These are phyloP conservation scores for Heliothis virescens DNA, from an alignment of 1,140 invertebrate genomes.

Conservation along the genomic window DNA sequence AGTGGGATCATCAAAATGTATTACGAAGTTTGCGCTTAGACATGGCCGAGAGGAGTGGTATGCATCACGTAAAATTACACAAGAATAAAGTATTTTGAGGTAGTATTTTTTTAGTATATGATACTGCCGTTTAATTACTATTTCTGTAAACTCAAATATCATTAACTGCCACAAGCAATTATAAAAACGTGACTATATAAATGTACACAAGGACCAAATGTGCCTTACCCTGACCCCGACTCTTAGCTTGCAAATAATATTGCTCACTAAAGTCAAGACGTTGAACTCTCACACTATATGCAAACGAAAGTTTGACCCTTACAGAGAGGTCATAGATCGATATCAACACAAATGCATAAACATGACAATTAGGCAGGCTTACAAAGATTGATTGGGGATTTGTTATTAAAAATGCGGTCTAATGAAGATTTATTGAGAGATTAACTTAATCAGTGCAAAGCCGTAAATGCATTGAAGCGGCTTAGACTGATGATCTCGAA, in stretches of 20 bases:
- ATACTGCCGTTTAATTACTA: too few relatives aligned
- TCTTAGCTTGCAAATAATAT: neutral
- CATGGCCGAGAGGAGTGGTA: neutral
- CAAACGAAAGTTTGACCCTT: conserved; percentile 7
- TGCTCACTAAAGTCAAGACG: conserved; percentile 1
- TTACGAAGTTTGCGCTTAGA: neutral
- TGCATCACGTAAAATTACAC: neutral
- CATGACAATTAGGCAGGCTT: conserved; percentile 19
- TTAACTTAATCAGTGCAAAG: neutral
- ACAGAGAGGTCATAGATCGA: conserved; percentile 1
- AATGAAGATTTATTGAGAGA: conserved; percentile 19
- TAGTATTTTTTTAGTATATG: too few relatives aligned
- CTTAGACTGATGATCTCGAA: neutral
- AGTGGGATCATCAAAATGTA: neutral
- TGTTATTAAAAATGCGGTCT: conserved; percentile 5
- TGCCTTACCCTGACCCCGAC: neutral
- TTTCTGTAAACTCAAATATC: too few relatives aligned
- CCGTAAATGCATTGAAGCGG: neutral
- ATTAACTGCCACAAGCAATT: too few relatives aligned
- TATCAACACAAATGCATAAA: conserved; percentile 11
- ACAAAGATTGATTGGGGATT: conserved; percentile 15
- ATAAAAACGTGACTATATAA: neutral
- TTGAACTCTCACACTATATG: conserved; percentile 1
- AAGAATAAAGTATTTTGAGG: too few relatives aligned
- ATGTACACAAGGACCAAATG: neutral